A percentile compares a stretch with the other conserved stretches of the same genome.
These are phyloP conservation scores for Erebia aethiops DNA, from an alignment of 2,888 invertebrate species.

Conservation along the genomic window DNA sequence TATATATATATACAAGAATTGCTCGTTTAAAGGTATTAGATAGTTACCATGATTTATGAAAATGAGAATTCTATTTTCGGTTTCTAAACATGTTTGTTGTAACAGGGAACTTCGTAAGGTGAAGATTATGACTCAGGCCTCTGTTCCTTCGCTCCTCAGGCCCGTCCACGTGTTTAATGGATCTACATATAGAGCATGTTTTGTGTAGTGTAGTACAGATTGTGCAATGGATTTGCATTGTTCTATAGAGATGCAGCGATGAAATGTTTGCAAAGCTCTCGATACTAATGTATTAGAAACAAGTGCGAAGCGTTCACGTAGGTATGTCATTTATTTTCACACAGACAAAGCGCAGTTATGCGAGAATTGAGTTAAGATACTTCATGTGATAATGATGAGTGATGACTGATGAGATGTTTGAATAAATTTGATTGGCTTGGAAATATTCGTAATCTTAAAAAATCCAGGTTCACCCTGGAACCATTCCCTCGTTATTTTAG, in stretches of 20 bases:
- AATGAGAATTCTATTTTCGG: conserved; percentile 5
- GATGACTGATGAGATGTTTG: too few relatives aligned
- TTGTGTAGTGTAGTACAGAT: conserved; percentile 17
- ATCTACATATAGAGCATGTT: not conserved
- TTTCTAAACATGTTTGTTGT: not conserved
- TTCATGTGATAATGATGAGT: too few relatives aligned
- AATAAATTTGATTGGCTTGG: too few relatives aligned
- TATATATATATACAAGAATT: too few relatives aligned
- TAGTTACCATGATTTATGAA: not conserved
- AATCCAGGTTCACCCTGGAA: too few relatives aligned
- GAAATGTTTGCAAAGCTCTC: conserved; percentile 28
- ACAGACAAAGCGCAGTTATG: too few relatives aligned
- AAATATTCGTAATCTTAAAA: too few relatives aligned
- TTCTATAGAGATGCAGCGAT: conserved; percentile 6
- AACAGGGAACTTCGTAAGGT: not conserved
- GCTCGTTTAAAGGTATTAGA: too few relatives aligned
- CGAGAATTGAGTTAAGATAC: too few relatives aligned
- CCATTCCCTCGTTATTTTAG: too few relatives aligned
- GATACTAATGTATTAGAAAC: conserved; percentile 24
- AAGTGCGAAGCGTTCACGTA: conserved; percentile 13
- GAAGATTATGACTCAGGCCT: conserved; percentile 8
- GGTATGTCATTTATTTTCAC: conserved; percentile 4
- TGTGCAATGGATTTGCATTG: conserved; percentile 29
- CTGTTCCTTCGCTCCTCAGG: not conserved
- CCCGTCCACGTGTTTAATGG: conserved; percentile 14